Base-by-base conservation (phyloP, 2,888 invertebrate genomes). In the Amblyteles armatorius region DNA sequence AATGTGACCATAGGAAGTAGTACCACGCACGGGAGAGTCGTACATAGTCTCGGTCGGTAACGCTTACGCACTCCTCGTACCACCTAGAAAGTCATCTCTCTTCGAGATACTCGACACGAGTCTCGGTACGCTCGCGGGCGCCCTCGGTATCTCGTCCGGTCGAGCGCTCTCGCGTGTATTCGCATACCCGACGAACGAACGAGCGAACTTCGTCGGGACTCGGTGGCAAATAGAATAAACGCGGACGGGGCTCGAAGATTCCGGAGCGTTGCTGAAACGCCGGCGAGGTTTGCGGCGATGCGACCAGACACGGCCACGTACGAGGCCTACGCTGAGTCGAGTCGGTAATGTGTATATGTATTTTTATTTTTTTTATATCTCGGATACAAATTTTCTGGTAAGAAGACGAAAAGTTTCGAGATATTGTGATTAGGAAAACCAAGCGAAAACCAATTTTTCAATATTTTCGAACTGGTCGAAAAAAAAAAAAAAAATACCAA, bases 51-150 rank as follows among this genome's bases (percentile, higher is more conserved):
- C 29, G 6, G 29, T 33, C 33, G 60, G 60, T 22, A 48, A 44
- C 63, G 74, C 60, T 73, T 60, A 63, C 60, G 63, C 63, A 74
- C 63, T 60, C 63, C 29, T 29, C 74, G 29, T 63, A 63, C 79
- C 63, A 48, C 79, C 71, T 69, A 71, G 79, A 71, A 69, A 71
- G 55, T 52, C 79, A 60, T 69, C 69, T 69, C 60, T 33, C 60
- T 16, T 63, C 29, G 60, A 63, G 33, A 63, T 16, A 63, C 60
- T 33, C 60, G 60, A 11, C 29, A 16, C 60, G 60, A 33, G 33
- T 63, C n/a, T 63, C 60, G 29, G 29, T 63, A 63, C 60, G n/a
- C 19, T 52, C 52, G 19, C 16, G 60, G 16, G 16, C 33, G 60
- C 60, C 16, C 57, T 57, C 57, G 57, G 60, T 29, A 63, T 63